phyloP scores from a whole-genome alignment of 2,888 invertebrate species.

The Alentia gelatinosa region DNA sequence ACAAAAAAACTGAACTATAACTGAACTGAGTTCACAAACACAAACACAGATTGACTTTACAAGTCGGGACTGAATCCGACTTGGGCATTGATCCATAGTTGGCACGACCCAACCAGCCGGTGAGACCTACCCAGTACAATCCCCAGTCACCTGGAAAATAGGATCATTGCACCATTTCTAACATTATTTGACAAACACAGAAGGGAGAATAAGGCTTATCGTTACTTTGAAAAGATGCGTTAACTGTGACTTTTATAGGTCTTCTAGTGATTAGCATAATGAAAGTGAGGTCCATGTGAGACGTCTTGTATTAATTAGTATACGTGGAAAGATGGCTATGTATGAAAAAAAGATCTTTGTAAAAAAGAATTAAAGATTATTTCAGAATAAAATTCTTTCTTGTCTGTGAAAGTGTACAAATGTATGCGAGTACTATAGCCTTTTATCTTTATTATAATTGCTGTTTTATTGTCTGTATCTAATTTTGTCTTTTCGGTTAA shows the following conservation, averaged over 20 bases:
- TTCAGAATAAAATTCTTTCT: background rate
- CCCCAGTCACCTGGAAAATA: slow-evolving; percentile 13
- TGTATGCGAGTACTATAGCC: too few relatives aligned
- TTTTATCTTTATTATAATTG: background rate
- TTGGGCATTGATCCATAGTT: slow-evolving; percentile 24
- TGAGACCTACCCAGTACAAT: background rate
- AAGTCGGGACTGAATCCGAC: background rate
- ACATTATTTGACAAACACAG: slow-evolving; percentile 1
- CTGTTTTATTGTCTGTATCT: background rate
- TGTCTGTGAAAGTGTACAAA: background rate
- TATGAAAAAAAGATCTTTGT: background rate
- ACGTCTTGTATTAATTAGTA: slow-evolving; percentile 45
- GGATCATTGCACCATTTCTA: slow-evolving; percentile 38
- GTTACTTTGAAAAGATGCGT: slow-evolving; percentile 23
- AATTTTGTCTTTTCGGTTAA: background rate
- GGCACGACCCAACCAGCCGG: background rate
- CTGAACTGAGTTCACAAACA: background rate
- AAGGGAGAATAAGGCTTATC: slow-evolving; percentile 45
- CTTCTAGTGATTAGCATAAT: slow-evolving; percentile 47
- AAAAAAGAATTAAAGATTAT: slow-evolving; percentile 37
- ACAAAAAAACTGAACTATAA: background rate
- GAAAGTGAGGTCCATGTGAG: slow-evolving; percentile 33
- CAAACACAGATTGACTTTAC: background rate
- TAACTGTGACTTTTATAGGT: slow-evolving; percentile 47
- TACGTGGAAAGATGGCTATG: slow-evolving; percentile 49